phyloP scores from a whole-genome alignment of 2,888 invertebrate genomes.

The Phengaris arion region DNA sequence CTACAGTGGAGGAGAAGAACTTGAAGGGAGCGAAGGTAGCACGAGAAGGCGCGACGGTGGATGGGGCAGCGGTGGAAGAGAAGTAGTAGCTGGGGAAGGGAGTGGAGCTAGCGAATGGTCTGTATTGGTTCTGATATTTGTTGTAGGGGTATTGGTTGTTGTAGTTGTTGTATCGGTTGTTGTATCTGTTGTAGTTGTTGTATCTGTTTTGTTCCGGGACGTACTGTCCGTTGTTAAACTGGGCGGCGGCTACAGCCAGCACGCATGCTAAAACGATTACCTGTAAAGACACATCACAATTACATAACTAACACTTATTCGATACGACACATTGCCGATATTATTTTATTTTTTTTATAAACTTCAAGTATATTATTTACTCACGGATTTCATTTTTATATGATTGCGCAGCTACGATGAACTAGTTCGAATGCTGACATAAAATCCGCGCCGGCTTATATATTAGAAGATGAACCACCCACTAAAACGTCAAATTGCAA shows the following conservation, averaged over 20 bases:
- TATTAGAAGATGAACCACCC: conserved; percentile 66
- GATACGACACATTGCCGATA: neutral
- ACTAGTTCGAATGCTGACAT: conserved; percentile 70
- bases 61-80: conserved; percentile 3
- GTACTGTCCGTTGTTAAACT: conserved; percentile 43
- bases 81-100: conserved; percentile 21
- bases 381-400: conserved; percentile 63
- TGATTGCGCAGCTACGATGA: conserved; percentile 59
- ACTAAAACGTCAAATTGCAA: conserved; percentile 63
- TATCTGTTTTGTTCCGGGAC: conserved; percentile 36
- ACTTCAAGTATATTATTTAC: conserved; percentile 42
- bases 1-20: conserved; percentile 19
- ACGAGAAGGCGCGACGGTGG: conserved; percentile 7
- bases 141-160: conserved; percentile 36
- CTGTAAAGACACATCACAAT: conserved; percentile 35
- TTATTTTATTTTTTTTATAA: conserved; percentile 21
- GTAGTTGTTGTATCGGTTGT: conserved; percentile 34
- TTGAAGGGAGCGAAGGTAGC: conserved; percentile 20
- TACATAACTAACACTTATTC: neutral
- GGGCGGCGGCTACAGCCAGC: conserved; percentile 57
- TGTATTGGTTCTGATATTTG: conserved; percentile 32
- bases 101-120: conserved; percentile 31
- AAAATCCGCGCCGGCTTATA: conserved; percentile 70
- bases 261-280: conserved; percentile 51
- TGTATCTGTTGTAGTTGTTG: conserved; percentile 36